Base-by-base conservation (phyloP, 2,113 vertebrate species). In the Chaetops frenatus region DNA sequence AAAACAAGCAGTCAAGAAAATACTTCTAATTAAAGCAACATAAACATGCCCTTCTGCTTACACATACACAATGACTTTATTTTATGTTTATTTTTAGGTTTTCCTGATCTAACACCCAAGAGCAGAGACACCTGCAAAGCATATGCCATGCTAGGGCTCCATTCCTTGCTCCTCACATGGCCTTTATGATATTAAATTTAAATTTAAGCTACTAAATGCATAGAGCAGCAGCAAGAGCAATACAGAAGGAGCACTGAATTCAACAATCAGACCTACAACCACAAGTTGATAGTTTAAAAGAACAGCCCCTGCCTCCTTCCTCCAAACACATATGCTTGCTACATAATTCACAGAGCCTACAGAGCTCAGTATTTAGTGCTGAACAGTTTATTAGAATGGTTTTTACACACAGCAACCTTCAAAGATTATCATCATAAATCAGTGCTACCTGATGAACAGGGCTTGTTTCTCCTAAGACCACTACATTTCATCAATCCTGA, bases 1-100 rank as follows among this genome's bases (percentile, higher is more conserved):
- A 94, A 96, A 93, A 84, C 67, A 91, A 27, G 22, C 69, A 89
- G 44, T 78, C 60, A 51, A 88, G 50, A 73, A 91, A 95, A 78
- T 35, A 81, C 24, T 90, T 91, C 40, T 85, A 90, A 81, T 86
- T 86, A 77, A 83, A 92, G 60, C 56, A 93, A 94, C 35, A 31
- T 14, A 86, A 92, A 90, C 10, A 14, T 20, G 33, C 25, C 64
- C 67, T 86, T 40, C 76, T 76, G 77, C 66, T 93, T 71, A 91
- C 31, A 71, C 24, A 76, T 53, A 80, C 27, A 73, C 66, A 53
- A 40, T 58, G 28, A 62, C 53, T 92, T 91, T 66, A 92, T 48
- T 42, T 60, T 64, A 79, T 77, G 71, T 83, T 83, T 90, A 58
- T 42, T 88, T 91, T 86, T 40, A 81, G 40, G 58, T 81, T 94